Conservation (phyloP, 1,140 invertebrate species). For the Saccostrea cuccullata region DNA sequence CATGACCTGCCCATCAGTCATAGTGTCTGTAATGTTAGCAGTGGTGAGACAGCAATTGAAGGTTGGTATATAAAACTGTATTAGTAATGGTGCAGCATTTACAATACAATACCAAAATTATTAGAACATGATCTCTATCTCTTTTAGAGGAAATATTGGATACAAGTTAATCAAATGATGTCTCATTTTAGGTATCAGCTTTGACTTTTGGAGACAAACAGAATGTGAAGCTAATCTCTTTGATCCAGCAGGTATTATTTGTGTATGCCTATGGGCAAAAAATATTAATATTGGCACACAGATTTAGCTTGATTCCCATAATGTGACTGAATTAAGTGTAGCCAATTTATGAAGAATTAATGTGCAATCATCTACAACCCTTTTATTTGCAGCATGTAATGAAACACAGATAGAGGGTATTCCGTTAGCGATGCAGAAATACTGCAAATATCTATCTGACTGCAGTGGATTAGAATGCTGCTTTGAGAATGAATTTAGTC, state of each 20-base stretch:
- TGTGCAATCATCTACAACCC: too few species aligned
- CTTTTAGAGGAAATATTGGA: too few species aligned
- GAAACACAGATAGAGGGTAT: conserved; percentile 25
- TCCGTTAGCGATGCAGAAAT: background rate
- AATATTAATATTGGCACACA: too few species aligned
- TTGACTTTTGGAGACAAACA: conserved; percentile 29
- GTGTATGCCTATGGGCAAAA: too few species aligned
- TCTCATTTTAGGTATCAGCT: conserved; percentile 10
- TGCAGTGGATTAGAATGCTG: conserved; percentile 56
- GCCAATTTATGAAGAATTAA: too few species aligned
- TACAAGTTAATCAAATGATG: too few species aligned
- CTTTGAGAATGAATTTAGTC: conserved; percentile 40
- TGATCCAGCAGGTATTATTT: background rate
- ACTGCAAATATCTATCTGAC: conserved; percentile 45
- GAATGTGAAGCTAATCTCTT: background rate
- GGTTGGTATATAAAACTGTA: conserved; percentile 7
- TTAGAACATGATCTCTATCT: too few species aligned
- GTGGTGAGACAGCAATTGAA: background rate
- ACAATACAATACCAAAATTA: too few species aligned
- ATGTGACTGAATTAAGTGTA: too few species aligned
- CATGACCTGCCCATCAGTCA: background rate
- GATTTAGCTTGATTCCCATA: too few species aligned
- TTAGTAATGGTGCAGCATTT: too few species aligned
- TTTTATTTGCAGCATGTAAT: conserved; percentile 5
- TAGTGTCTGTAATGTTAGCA: background rate